Evolutionary conservation across 2,113 vertebrate genomes (phyloP).

Genomic region (Poecile atricapillus): DNA sequence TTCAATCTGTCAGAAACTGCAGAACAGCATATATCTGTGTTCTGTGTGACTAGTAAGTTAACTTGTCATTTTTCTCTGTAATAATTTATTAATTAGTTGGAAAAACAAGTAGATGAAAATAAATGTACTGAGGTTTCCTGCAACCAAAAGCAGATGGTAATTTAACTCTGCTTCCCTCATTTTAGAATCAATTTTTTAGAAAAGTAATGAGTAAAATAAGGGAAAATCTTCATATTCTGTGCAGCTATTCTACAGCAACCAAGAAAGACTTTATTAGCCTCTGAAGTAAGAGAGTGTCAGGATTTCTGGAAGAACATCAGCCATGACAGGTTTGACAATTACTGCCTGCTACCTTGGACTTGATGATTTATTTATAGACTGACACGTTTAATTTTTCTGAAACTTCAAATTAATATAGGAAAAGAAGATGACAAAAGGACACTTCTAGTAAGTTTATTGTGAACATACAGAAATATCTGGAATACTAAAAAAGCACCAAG

Average conservation of each 20-base stretch:
- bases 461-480: neutral
- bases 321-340: neutral
- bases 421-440: neutral
- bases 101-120: constrained; percentile 19
- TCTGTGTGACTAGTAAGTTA: neutral
- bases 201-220: neutral
- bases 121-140: neutral
- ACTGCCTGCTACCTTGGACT: neutral
- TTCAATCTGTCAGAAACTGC: neutral
- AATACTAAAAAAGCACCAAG: neutral
- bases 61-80: neutral
- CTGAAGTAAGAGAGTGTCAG: neutral
- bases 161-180: neutral
- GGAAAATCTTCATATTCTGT: neutral
- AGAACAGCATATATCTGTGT: neutral
- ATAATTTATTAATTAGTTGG: constrained; percentile 14
- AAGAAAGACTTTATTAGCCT: neutral
- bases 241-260: neutral
- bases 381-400: neutral
- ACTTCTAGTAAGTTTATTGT: neutral
- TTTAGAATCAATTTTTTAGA: neutral
- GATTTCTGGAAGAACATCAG: neutral
- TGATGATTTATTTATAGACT: neutral
- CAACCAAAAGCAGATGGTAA: neutral
- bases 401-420: neutral